Percentiles rank a stretch among this genome's conserved stretches.
These are phyloP conservation scores for Gymnoscopelus microlampas DNA, from an alignment of 2,797 vertebrate species.

Conservation along the genomic window DNA sequence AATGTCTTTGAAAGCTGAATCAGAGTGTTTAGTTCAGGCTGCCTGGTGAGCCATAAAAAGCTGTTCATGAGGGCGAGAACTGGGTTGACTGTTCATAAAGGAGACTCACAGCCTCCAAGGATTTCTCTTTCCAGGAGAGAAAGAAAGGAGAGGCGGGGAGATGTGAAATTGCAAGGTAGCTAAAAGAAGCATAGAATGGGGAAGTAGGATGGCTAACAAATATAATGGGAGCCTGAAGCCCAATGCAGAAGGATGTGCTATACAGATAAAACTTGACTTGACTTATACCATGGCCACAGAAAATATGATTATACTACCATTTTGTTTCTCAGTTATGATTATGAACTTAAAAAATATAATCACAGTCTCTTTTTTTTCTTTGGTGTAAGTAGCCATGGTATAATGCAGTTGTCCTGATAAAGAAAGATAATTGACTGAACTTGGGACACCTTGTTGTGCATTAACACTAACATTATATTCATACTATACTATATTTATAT, in stretches of 20 bases:
- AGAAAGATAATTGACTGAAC: no score
- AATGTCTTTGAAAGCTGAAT: slow-evolving; percentile 36
- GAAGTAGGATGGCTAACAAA: slow-evolving; percentile 22
- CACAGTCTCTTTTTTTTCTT: no score
- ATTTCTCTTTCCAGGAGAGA: slow-evolving; percentile 74
- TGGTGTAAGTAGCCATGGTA: no score
- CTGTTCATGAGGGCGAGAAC: slow-evolving; percentile 56
- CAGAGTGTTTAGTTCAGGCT: slow-evolving; percentile 38
- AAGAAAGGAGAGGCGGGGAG: slow-evolving; percentile 45
- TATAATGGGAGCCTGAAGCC: slow-evolving; percentile 31
- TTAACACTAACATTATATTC: no score
- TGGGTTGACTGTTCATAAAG: slow-evolving; percentile 72
- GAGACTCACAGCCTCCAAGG: slow-evolving; percentile 58
- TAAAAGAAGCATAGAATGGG: slow-evolving; percentile 16
- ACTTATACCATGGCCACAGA: no score
- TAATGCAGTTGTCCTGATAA: no score
- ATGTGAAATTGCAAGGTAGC: slow-evolving; percentile 41
- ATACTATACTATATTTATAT: no score
- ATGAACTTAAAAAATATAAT: no score
- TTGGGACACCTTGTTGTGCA: no score
- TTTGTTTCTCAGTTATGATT: no score
- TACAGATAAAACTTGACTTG: no score
- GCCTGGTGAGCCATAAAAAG: slow-evolving; percentile 44
- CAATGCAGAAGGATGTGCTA: background rate
- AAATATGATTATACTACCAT: no score